These are phyloP conservation scores for Thunnus albacares DNA, from an alignment of 2,797 vertebrate species.

Conservation along the genomic window DNA sequence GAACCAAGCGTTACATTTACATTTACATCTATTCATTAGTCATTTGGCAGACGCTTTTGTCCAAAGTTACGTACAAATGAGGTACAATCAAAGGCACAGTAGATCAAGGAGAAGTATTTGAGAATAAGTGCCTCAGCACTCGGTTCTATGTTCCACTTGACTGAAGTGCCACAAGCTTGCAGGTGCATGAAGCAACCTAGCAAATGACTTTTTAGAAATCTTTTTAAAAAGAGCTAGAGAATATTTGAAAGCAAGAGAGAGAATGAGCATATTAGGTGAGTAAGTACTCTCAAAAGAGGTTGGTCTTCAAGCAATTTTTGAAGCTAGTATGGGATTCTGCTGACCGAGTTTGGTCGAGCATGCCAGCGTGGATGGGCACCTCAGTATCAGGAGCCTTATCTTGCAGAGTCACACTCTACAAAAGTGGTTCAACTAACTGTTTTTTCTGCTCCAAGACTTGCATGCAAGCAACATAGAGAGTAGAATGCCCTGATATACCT, in stretches of 20 bases:
- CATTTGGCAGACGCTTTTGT: too few relatives aligned
- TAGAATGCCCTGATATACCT: not conserved
- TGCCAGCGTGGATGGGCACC: not conserved
- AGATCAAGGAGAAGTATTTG: not conserved
- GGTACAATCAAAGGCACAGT: not conserved
- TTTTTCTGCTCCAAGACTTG: not conserved
- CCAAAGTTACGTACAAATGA: not conserved
- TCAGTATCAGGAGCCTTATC: not conserved
- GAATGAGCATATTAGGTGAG: too few relatives aligned
- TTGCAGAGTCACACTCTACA: slow-evolving; percentile 15
- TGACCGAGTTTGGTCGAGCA: too few relatives aligned
- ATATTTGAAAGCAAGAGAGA: too few relatives aligned
- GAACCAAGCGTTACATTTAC: not conserved
- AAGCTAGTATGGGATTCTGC: too few relatives aligned
- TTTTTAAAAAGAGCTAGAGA: too few relatives aligned
- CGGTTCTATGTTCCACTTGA: not conserved
- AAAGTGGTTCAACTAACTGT: slow-evolving; percentile 4
- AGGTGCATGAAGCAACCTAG: too few relatives aligned
- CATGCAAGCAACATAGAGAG: slow-evolving; percentile 15
- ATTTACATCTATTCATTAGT: not conserved
- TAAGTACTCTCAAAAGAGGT: too few relatives aligned
- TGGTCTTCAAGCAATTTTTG: too few relatives aligned
- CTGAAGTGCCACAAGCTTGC: too few relatives aligned
- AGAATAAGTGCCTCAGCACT: not conserved
- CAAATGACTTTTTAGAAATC: too few relatives aligned